These are phyloP conservation scores for Passer domesticus DNA, from an alignment of 2,113 vertebrate species.

Conservation along the genomic window DNA sequence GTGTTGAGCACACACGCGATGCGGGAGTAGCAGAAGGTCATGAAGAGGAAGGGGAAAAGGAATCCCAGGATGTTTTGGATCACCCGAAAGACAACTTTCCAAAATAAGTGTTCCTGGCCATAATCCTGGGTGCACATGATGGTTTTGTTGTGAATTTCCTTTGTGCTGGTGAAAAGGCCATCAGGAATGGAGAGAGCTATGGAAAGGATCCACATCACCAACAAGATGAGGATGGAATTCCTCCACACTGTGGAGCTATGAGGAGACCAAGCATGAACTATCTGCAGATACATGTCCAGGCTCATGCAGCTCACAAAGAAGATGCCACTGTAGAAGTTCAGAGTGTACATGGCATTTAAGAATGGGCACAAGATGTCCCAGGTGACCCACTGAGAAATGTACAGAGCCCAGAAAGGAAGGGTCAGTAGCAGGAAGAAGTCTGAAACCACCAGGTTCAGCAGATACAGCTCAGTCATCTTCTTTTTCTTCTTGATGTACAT, in stretches of 20 bases:
- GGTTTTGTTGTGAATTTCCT: constrained; percentile 2
- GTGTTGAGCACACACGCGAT: constrained; percentile 21
- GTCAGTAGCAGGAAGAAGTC: constrained; percentile 74
- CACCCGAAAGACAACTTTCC: constrained; percentile 72
- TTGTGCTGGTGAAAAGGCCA: constrained; percentile 60
- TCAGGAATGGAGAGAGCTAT: constrained; percentile 70
- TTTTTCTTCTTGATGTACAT: constrained; percentile 14
- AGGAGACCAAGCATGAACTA: constrained; percentile 27
- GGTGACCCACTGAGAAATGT: constrained; percentile 66
- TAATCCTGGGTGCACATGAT: constrained; percentile 66
- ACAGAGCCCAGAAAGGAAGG: constrained; percentile 77
- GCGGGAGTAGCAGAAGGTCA: constrained; percentile 70
- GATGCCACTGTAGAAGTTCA: constrained; percentile 77
- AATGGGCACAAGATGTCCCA: constrained; percentile 70
- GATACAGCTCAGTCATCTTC: constrained; percentile 55
- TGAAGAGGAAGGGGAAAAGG: constrained; percentile 70
- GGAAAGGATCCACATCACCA: constrained; percentile 62
- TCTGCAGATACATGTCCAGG: constrained; percentile 73
- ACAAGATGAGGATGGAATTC: background rate
- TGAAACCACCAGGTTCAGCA: constrained; percentile 76
- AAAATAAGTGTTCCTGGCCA: constrained; percentile 42
- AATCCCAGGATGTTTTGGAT: constrained; percentile 74
- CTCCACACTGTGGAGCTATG: background rate
- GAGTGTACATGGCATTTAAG: constrained; percentile 69
- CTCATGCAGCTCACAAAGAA: constrained; percentile 78